A percentile compares a stretch with the other conserved stretches of the same genome.
Evolutionary conservation across 2,113 vertebrate genomes (phyloP).

Genomic region (Regulus satrapa): DNA sequence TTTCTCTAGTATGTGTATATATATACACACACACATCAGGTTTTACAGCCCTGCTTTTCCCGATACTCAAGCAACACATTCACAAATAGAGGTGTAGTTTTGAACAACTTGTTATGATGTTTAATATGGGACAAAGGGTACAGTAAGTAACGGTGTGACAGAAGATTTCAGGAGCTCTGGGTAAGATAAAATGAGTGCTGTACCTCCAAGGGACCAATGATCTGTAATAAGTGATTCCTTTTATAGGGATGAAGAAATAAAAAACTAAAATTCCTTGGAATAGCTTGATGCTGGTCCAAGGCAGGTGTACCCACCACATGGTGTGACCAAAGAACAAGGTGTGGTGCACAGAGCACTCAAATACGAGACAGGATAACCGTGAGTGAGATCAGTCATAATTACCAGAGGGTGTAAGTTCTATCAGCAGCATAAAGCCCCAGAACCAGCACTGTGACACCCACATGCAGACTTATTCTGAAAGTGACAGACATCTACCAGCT

Average conservation of each 20-base stretch:
- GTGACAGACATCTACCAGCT: not conserved
- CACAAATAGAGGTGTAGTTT: not conserved
- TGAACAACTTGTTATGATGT: not conserved
- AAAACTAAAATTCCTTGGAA: not conserved
- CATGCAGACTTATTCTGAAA: not conserved
- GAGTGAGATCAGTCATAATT: not conserved
- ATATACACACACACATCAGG: not conserved
- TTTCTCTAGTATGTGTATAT: not conserved
- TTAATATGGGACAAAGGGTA: not conserved
- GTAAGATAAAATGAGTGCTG: not conserved
- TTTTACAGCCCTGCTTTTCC: not conserved
- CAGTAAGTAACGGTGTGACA: not conserved
- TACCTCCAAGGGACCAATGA: not conserved
- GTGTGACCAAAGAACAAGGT: not conserved
- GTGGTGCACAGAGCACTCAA: not conserved
- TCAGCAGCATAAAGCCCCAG: not conserved
- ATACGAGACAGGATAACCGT: not conserved
- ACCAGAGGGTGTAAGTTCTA: not conserved
- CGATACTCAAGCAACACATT: not conserved
- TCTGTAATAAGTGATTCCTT: not conserved
- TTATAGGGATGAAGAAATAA: not conserved
- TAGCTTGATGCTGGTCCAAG: not conserved
- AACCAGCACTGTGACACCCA: not conserved
- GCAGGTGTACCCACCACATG: accelerated
- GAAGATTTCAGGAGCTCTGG: not conserved